phyloP scores from a whole-genome alignment of 2,113 vertebrate genomes.

The Platysternon megacephalum region DNA sequence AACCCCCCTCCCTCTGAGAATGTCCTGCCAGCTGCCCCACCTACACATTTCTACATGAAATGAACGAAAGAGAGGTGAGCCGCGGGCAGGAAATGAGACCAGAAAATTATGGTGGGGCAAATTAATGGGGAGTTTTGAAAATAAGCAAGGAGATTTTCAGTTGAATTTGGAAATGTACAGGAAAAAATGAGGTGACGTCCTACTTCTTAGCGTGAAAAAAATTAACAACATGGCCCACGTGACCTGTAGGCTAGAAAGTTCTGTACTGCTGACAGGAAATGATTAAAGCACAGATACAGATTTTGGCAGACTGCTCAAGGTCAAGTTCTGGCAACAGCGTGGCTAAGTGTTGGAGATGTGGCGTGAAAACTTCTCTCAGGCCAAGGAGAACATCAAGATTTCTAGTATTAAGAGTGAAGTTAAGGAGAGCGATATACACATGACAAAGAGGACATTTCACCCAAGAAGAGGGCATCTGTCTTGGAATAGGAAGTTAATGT shows the following conservation, averaged over 20 bases:
- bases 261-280: not conserved
- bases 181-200: too few species aligned
- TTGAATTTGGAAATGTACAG: too few species aligned
- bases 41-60: slow-evolving; percentile 33
- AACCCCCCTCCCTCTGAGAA: not conserved
- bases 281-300: not conserved
- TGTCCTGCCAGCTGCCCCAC: not conserved
- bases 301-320: not conserved
- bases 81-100: too few species aligned
- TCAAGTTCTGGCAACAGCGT: not conserved
- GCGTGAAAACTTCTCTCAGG: not conserved
- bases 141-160: too few species aligned
- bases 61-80: not conserved
- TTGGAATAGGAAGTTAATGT: not conserved
- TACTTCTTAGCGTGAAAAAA: too few species aligned
- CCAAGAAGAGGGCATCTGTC: not conserved
- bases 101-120: too few species aligned
- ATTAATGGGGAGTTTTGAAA: too few species aligned
- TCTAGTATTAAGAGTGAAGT: not conserved
- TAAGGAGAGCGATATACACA: not conserved
- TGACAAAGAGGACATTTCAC: not conserved
- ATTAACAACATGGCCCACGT: too few species aligned
- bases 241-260: too few species aligned
- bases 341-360: not conserved
- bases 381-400: not conserved